Evolutionary conservation across 1,140 invertebrate species (phyloP).

Genomic region (Drosophila sucinea): DNA sequence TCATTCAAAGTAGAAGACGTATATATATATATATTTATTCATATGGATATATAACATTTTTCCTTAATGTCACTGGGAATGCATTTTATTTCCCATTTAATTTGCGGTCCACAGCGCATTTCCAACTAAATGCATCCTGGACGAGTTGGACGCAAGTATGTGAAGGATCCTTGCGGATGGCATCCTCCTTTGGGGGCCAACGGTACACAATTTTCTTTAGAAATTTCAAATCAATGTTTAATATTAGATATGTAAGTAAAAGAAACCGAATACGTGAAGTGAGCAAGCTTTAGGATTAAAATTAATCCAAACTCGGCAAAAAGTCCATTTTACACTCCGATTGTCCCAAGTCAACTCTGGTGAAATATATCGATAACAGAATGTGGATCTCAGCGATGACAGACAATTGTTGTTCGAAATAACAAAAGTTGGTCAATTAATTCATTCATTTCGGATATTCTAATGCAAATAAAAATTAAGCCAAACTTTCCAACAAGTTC

Average conservation of each 20-base stretch:
- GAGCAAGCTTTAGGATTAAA: no score
- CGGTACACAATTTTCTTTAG: conserved; percentile 26
- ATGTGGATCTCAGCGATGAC: no score
- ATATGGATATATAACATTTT: conserved; percentile 15
- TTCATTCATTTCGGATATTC: no score
- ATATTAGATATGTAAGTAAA: conserved; percentile 25
- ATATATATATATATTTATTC: conserved; percentile 30
- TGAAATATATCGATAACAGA: no score
- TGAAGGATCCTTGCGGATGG: conserved; percentile 16
- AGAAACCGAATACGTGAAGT: no score
- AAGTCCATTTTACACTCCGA: no score
- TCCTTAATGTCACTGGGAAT: conserved; percentile 24
- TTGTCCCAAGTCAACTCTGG: no score
- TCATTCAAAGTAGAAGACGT: conserved; percentile 31
- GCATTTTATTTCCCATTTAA: conserved; percentile 67
- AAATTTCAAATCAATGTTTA: conserved; percentile 43
- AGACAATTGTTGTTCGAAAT: no score
- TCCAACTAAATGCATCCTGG: conserved; percentile 35
- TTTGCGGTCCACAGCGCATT: conserved; percentile 52
- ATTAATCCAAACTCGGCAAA: no score
- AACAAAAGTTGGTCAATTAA: no score
- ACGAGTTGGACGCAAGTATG: conserved; percentile 22
- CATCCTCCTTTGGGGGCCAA: neutral
- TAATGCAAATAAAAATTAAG: no score
- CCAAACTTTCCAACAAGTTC: no score